These are phyloP conservation scores for Hyles euphorbiae DNA, from an alignment of 1,140 invertebrate genomes.

Conservation along the genomic window DNA sequence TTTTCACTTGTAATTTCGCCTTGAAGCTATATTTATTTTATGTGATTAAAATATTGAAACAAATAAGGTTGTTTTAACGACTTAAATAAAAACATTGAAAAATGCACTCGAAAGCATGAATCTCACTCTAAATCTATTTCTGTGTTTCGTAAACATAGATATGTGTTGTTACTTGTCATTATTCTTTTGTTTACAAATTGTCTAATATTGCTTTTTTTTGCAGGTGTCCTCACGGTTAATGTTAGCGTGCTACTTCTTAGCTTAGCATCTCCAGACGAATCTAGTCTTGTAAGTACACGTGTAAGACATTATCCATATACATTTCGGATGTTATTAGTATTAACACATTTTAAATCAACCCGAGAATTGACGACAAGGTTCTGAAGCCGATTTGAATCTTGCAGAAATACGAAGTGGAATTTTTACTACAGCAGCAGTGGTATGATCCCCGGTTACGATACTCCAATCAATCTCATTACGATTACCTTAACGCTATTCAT, in stretches of 20 bases:
- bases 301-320: not conserved
- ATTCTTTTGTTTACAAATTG: not conserved
- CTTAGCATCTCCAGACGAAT: conserved; percentile 95
- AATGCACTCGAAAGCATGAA: conserved; percentile 22
- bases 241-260: conserved; percentile 94
- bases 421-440: conserved; percentile 93
- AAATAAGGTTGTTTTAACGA: too few relatives aligned
- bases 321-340: too few relatives aligned
- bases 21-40: too few relatives aligned
- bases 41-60: too few relatives aligned
- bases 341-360: too few relatives aligned
- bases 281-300: conserved; percentile 88
- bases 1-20: too few relatives aligned
- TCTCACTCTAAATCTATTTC: conserved; percentile 20
- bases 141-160: conserved; percentile 17
- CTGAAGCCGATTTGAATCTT: conserved; percentile 24
- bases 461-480: conserved; percentile 89
- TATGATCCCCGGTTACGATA: conserved; percentile 90
- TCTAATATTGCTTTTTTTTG: conserved; percentile 56
- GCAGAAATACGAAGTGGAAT: conserved; percentile 97
- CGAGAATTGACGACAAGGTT: too few relatives aligned
- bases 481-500: conserved; percentile 92
- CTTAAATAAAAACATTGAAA: not conserved
- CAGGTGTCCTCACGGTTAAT: conserved; percentile 92
- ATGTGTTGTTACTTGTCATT: conserved; percentile 2